These are phyloP conservation scores for Papilio machaon DNA, from an alignment of 1,140 invertebrate species.

Conservation along the genomic window DNA sequence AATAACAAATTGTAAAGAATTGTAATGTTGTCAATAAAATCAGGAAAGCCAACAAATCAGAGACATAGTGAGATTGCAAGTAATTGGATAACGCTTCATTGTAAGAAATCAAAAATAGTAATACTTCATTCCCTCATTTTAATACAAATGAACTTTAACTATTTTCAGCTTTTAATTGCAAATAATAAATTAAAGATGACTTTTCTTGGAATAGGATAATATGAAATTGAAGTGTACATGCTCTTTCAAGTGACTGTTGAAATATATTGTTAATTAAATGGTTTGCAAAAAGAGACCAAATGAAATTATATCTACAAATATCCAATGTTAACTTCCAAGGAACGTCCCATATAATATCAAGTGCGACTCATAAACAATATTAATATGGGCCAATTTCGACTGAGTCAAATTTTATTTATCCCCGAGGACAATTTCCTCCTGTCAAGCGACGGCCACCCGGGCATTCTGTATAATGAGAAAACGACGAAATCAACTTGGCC, in stretches of 20 bases:
- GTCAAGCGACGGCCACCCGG: constrained; percentile 77
- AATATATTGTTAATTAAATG: constrained; percentile 32
- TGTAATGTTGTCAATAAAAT: not conserved
- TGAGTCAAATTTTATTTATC: constrained; percentile 78
- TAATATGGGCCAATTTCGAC: constrained; percentile 69
- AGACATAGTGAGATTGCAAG: not conserved
- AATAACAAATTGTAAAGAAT: not conserved
- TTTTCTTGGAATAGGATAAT: not conserved
- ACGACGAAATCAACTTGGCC: constrained; percentile 74
- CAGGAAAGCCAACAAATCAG: not conserved
- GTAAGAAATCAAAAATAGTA: not conserved
- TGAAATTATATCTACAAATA: constrained; percentile 14
- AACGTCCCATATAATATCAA: constrained; percentile 48
- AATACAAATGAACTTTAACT: not conserved
- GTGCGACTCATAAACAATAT: constrained; percentile 68
- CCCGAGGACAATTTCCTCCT: constrained; percentile 75
- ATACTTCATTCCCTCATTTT: not conserved
- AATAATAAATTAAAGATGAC: constrained; percentile 3
- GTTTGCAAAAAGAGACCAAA: constrained; percentile 5
- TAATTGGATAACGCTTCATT: not conserved
- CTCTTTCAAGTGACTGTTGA: constrained; percentile 11
- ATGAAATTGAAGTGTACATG: constrained; percentile 15
- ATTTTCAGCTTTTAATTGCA: not conserved
- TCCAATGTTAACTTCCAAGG: constrained; percentile 42
- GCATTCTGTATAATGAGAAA: constrained; percentile 75